phyloP scores from a whole-genome alignment of 2,113 vertebrate species.

The Salvelinus sp. region DNA sequence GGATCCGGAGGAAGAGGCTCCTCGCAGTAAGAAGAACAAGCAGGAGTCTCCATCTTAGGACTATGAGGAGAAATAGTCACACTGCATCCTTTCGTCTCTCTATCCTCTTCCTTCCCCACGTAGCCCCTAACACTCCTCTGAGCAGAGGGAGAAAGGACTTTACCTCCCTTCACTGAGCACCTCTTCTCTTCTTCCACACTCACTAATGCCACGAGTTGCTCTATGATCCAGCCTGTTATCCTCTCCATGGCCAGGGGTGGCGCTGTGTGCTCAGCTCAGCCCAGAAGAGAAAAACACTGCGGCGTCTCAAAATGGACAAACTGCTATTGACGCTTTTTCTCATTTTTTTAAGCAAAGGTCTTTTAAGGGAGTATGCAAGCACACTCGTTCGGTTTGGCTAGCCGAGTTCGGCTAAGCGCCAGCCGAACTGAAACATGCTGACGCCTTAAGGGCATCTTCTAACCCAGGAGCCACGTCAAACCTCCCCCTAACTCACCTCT shows the following conservation, averaged over 20 bases:
- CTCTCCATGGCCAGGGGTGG: constrained; percentile 32
- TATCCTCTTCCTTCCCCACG: background rate
- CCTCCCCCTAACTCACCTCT: constrained; percentile 56
- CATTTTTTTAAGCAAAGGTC: no score
- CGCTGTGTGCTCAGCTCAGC: constrained; percentile 25
- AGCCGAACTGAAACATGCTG: constrained; percentile 22
- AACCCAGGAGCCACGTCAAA: constrained; percentile 43
- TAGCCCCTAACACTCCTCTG: constrained; percentile 47
- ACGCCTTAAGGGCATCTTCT: constrained; percentile 42
- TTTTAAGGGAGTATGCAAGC: no score
- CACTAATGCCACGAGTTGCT: constrained; percentile 66
- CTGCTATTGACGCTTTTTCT: no score
- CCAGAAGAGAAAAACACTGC: constrained; percentile 33
- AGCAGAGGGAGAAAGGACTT: constrained; percentile 64
- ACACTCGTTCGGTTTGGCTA: no score
- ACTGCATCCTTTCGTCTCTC: constrained; percentile 35
- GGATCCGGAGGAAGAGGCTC: constrained; percentile 88
- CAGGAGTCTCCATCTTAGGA: constrained; percentile 87
- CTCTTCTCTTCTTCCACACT: constrained; percentile 63
- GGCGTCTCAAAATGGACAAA: no score
- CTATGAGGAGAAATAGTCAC: constrained; percentile 88
- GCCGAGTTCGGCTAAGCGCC: no score
- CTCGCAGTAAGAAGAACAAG: constrained; percentile 94
- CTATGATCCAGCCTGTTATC: constrained; percentile 34
- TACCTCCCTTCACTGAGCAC: constrained; percentile 58